Percentiles rank a stretch among this genome's conserved stretches.
phyloP scores from a whole-genome alignment of 2,888 invertebrate species.

The Piscicola geometra region DNA sequence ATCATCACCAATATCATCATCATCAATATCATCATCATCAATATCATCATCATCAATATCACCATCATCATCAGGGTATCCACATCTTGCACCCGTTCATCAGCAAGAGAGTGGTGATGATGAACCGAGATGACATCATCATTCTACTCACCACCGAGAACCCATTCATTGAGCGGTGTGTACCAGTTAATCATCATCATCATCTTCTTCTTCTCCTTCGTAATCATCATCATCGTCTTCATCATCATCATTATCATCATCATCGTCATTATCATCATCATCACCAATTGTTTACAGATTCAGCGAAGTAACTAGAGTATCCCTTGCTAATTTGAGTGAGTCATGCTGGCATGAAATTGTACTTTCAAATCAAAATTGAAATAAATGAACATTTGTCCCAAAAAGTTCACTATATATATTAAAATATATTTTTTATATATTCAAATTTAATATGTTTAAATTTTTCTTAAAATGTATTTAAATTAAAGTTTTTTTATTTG shows the following conservation, averaged over 20 bases:
- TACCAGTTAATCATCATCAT: slow-evolving; percentile 12
- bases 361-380: neutral
- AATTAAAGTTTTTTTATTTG: too few species aligned
- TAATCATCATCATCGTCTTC: slow-evolving; percentile 28
- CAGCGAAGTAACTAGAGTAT: neutral
- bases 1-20: slow-evolving; percentile 29
- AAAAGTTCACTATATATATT: too few species aligned
- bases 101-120: slow-evolving; percentile 63
- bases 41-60: slow-evolving; percentile 15
- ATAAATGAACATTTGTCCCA: too few species aligned
- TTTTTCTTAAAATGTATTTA: too few species aligned
- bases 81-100: slow-evolving; percentile 41
- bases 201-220: neutral
- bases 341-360: neutral
- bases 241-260: slow-evolving; percentile 23
- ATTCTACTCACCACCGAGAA: slow-evolving; percentile 74
- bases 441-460: too few species aligned
- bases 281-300: too few species aligned
- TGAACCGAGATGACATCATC: slow-evolving; percentile 72
- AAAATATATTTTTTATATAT: too few species aligned
- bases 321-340: neutral
- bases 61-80: slow-evolving; percentile 40
- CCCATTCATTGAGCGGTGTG: slow-evolving; percentile 67
- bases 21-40: slow-evolving; percentile 16
- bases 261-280: neutral